A percentile compares a stretch with the other conserved stretches of the same genome.
Evolutionary conservation across 2,888 invertebrate genomes (phyloP).

Genomic region (Xylota sylvarum): DNA sequence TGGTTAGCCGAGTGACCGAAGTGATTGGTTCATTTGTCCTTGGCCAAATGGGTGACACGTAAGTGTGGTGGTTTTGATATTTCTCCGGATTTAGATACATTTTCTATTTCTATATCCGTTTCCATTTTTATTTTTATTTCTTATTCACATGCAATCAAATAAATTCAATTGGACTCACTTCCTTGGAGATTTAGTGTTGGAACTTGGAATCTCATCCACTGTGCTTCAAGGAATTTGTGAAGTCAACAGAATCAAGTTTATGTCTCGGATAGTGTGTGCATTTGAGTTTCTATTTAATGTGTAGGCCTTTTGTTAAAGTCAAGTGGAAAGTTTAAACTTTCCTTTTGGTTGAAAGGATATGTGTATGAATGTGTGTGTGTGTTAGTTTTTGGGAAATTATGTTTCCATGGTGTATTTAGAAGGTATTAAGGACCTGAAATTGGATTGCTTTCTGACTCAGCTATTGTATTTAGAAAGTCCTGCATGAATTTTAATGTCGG

Average conservation of each 20-base stretch:
- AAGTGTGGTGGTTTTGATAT: slow-evolving; percentile 80
- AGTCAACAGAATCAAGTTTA: slow-evolving; percentile 22
- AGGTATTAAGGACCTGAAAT: neutral
- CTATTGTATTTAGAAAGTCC: neutral
- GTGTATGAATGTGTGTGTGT: neutral
- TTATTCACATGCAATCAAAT: slow-evolving; percentile 71
- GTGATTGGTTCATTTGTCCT: slow-evolving; percentile 86
- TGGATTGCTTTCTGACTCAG: slow-evolving; percentile 22
- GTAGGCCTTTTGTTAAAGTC: slow-evolving; percentile 18
- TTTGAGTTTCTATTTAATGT: slow-evolving; percentile 11
- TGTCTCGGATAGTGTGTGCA: neutral
- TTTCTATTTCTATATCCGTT: slow-evolving; percentile 43
- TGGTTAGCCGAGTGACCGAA: slow-evolving; percentile 86
- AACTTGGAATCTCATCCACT: neutral
- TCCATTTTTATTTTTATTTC: slow-evolving; percentile 56
- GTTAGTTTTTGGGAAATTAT: slow-evolving; percentile 18
- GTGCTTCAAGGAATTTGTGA: slow-evolving; percentile 15
- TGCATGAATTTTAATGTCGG: neutral
- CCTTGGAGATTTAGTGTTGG: slow-evolving; percentile 48
- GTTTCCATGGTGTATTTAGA: neutral
- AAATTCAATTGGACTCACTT: slow-evolving; percentile 72
- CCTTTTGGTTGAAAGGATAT: slow-evolving; percentile 1
- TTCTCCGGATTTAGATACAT: slow-evolving; percentile 40
- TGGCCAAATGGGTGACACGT: slow-evolving; percentile 87
- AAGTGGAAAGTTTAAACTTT: slow-evolving; percentile 14